Evolutionary conservation across 1,140 invertebrate genomes (phyloP), one percentile per base, ranked within the genome.

Genomic region (Cataglyphis hispanica): DNA sequence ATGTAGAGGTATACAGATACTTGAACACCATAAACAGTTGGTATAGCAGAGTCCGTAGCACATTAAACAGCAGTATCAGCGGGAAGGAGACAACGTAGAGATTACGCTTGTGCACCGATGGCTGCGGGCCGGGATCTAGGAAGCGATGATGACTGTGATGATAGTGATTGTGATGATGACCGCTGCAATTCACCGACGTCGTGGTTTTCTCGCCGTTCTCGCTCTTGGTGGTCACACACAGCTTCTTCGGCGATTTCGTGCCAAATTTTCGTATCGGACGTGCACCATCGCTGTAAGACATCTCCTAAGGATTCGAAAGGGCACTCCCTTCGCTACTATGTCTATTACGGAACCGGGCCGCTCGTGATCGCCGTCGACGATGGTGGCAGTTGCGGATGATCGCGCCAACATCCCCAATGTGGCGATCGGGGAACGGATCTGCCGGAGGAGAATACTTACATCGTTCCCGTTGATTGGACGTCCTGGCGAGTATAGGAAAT

Each of bases 11-110:
- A 94, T 98, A 98, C 86, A 98, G 95, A 94, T 98, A 98, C 91
- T 97, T 97, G 94, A 98, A 97, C 93, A 98, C 96, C 93, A 98
- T 96, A 95, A 98, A 98, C 92, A 98, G 96, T 94, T 98, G 97
- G 95, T 98, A 98, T 78, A 98, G 96, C 91, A 98, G 95, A 74
- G 97, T 97, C 89, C 97, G 96, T 83, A 98, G 94, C 89, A 98
- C 95, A 93, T 98, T 98, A 95, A 98, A 98, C 84, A 98, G 95
- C 94, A 98, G 96, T 94, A 98, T 97, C 77, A 98, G 96, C 40
- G 97, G 98, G 94, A 98, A 97, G 81, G 98, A 98, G 94, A 98
- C 97, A 90, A 98, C 96, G 94, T 98, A 98, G 89, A 98, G 96
- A 95, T 98, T 98, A 93, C 97, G 96, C 94, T 98, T 98, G 94